Evolutionary conservation across 2,888 invertebrate genomes (phyloP).

Genomic region (Conchocele bisecta): DNA sequence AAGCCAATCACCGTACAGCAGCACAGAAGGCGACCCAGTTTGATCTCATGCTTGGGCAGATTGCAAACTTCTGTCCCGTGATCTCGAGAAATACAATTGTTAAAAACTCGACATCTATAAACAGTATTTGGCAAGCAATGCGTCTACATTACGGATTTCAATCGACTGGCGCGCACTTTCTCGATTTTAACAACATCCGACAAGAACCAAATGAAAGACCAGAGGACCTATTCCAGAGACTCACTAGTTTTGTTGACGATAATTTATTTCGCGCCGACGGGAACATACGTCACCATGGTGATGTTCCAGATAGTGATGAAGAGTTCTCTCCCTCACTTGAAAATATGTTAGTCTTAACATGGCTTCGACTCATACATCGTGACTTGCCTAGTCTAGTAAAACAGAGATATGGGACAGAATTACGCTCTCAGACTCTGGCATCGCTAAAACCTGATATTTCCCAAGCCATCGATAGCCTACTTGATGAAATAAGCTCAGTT

Average conservation of each 20-base stretch:
- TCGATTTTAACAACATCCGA: constrained; percentile 40
- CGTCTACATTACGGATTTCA: constrained; percentile 52
- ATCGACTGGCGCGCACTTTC: constrained; percentile 43
- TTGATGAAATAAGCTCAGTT: not conserved
- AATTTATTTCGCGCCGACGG: constrained; percentile 30
- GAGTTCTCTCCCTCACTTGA: constrained; percentile 49
- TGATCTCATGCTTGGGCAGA: constrained; percentile 52
- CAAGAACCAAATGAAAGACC: constrained; percentile 48
- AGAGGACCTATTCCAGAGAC: constrained; percentile 52
- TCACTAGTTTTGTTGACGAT: constrained; percentile 52
- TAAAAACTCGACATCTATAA: constrained; percentile 42
- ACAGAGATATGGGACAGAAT: constrained; percentile 54
- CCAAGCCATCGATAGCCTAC: constrained; percentile 16
- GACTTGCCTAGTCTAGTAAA: constrained; percentile 53
- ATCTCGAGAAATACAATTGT: constrained; percentile 44
- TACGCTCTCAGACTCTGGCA: constrained; percentile 45
- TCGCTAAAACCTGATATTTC: constrained; percentile 53
- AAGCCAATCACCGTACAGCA: constrained; percentile 10
- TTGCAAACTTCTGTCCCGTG: constrained; percentile 51
- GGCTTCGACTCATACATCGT: constrained; percentile 50
- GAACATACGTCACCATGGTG: constrained; percentile 52
- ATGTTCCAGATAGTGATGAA: constrained; percentile 27
- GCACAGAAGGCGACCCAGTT: constrained; percentile 37
- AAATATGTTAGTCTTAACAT: constrained; percentile 42
- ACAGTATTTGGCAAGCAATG: constrained; percentile 45